A percentile compares a stretch with the other conserved stretches of the same genome.
phyloP scores from a whole-genome alignment of 2,888 invertebrate species.

The Hermaeophaga mercurialis region DNA sequence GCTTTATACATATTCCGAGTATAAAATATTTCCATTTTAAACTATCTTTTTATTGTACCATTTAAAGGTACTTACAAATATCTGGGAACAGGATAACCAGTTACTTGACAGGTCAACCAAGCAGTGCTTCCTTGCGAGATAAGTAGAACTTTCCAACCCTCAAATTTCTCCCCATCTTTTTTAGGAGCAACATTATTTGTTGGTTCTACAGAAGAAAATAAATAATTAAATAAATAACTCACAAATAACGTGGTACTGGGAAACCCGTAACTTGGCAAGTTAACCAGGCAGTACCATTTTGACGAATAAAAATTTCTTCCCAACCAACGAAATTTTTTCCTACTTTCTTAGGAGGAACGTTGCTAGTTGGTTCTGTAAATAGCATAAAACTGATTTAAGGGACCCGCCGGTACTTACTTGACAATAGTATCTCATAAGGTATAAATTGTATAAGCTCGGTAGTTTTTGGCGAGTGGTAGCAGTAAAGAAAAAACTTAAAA shows the following conservation, averaged over 20 bases:
- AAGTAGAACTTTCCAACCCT: slow-evolving; percentile 64
- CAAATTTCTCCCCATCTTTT: slow-evolving; percentile 63
- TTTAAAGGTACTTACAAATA: slow-evolving; percentile 42
- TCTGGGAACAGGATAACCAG: slow-evolving; percentile 62
- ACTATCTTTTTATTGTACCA: too few species aligned
- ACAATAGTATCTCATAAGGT: slow-evolving; percentile 17
- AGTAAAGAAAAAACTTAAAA: too few species aligned
- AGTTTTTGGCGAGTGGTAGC: too few species aligned
- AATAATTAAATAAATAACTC: slow-evolving; percentile 41
- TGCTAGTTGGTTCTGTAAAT: slow-evolving; percentile 62
- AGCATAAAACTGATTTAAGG: slow-evolving; percentile 2
- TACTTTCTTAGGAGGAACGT: slow-evolving; percentile 66
- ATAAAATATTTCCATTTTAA: too few species aligned
- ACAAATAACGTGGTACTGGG: slow-evolving; percentile 62
- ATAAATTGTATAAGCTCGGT: not conserved
- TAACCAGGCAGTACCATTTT: slow-evolving; percentile 63
- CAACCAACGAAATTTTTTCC: slow-evolving; percentile 63
- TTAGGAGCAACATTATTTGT: slow-evolving; percentile 69
- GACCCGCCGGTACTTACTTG: not conserved
- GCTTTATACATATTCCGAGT: too few species aligned
- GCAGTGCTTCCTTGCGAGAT: slow-evolving; percentile 61
- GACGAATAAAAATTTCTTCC: slow-evolving; percentile 64
- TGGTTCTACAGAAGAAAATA: slow-evolving; percentile 55
- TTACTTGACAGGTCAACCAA: slow-evolving; percentile 68
- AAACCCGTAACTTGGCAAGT: slow-evolving; percentile 65